Percentiles rank a stretch among this genome's conserved stretches.
These are phyloP conservation scores for Macropodus opercularis DNA, from an alignment of 2,797 vertebrate genomes.

Conservation along the genomic window DNA sequence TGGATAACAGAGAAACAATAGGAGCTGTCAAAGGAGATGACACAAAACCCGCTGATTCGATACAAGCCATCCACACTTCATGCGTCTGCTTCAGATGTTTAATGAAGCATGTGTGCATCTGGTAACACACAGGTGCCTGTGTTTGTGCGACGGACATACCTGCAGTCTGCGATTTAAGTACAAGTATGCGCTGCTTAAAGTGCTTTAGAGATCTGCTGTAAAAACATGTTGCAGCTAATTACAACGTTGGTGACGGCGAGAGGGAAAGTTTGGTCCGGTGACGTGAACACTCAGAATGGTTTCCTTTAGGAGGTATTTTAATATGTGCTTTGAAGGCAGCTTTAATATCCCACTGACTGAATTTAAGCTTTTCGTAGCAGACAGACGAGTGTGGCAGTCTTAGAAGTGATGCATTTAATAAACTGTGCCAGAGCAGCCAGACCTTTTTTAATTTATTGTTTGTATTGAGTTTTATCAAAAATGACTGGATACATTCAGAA, in stretches of 20 bases:
- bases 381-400: conserved; percentile 19
- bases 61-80: conserved; percentile 9
- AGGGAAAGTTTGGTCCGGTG: conserved; percentile 64
- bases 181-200: conserved; percentile 62
- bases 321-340: conserved; percentile 33
- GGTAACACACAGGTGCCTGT: conserved; percentile 36
- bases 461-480: background rate
- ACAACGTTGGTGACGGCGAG: conserved; percentile 51
- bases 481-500: too few relatives aligned
- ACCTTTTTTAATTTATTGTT: background rate
- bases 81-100: conserved; percentile 24
- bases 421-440: background rate
- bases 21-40: conserved; percentile 12
- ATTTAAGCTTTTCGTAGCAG: conserved; percentile 12
- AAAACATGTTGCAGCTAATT: conserved; percentile 73
- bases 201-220: conserved; percentile 62
- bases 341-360: conserved; percentile 43
- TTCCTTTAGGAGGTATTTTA: conserved; percentile 53
- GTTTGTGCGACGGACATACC: conserved; percentile 46
- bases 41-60: conserved; percentile 23
- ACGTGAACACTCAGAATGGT: conserved; percentile 38
- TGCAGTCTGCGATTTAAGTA: conserved; percentile 55
- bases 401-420: conserved; percentile 5
- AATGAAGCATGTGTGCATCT: conserved; percentile 36
- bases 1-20: conserved; percentile 15